Conservation (phyloP, 2,797 vertebrate species). For the Karalla daura region DNA sequence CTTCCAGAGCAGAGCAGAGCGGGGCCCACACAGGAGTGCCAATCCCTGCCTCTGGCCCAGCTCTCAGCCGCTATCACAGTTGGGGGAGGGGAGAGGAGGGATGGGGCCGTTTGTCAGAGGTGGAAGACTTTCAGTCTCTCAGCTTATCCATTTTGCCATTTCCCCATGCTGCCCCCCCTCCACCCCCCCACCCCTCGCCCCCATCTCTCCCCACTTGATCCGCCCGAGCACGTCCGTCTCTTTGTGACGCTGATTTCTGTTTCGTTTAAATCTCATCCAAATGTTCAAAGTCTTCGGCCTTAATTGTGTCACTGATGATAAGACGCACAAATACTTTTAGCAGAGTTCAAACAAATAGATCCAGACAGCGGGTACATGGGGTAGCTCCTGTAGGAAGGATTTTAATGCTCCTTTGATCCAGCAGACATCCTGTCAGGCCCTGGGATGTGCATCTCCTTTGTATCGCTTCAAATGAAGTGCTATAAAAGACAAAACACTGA, state of each 20-base stretch:
- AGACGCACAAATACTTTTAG: neutral
- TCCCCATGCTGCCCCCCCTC: neutral
- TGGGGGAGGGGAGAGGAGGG: neutral
- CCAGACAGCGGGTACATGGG: no score
- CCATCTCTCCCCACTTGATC: neutral
- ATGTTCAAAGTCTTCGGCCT: neutral
- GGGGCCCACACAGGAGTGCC: neutral
- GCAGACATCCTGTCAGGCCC: no score
- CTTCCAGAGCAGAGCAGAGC: slow-evolving; percentile 31
- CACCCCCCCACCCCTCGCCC: neutral
- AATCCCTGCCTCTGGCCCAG: slow-evolving; percentile 13
- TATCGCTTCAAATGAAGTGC: no score
- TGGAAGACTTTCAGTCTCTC: neutral
- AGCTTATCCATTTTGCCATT: neutral
- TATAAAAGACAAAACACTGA: no score
- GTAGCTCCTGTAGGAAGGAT: no score
- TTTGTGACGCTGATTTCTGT: neutral
- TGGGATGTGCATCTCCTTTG: no score
- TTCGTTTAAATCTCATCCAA: neutral
- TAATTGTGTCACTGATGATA: neutral
- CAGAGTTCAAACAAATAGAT: no score
- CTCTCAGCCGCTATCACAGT: slow-evolving; percentile 11
- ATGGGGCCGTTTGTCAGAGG: neutral
- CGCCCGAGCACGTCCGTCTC: neutral
- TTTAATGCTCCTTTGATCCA: no score